Evolutionary conservation across 1,140 invertebrate genomes (phyloP), one percentile per base, ranked within the genome.

Genomic region (Plodia interpunctella): DNA sequence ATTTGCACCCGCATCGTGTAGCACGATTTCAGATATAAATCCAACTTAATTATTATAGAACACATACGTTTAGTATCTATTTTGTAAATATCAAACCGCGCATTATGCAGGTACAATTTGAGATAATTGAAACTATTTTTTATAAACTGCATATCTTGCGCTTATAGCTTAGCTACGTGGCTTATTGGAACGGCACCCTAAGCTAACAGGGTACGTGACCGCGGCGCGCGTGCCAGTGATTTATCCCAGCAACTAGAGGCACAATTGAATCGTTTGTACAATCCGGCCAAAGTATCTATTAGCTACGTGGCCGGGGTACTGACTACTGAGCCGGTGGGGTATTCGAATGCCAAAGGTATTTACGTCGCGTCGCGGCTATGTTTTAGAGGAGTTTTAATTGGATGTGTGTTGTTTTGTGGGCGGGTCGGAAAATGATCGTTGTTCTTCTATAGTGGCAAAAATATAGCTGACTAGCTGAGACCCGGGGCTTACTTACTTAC

Each of bases 261-360:
- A 60, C 71, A 74, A 76, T 76, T 76, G 74, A 76, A 76, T 72
- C 70, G 65, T 61, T 64, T 57, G 59, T 54, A 56, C 63, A 63
- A 70, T 65, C 62, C 69, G 49, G 51, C 38, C 55, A 66, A 72
- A 69, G 70, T 73, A 73, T 68, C 65, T 73, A 73, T 73, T 71
- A 71, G 59, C 8, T 65, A 77, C 74, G 73, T 76, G 74, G 63
- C 52, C 25, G 30, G 74, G 13, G 58, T 70, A 57, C 62, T n/a
- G 62, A 72, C 35, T 70, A 57, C 62, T n/a, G 60, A 72, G 49
- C 30, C 50, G 32, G 21, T 2, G 21, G 21, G 2, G 21, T 25
- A 25, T 6, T 25, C 52, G 44, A 55, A 60, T 21, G 20, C 18
- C 20, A 71, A 68, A 71, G 63, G 69, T 71, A 71, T 71, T 71